Evolutionary conservation across 2,797 vertebrate genomes (phyloP).

Genomic region (Catharus ustulatus): DNA sequence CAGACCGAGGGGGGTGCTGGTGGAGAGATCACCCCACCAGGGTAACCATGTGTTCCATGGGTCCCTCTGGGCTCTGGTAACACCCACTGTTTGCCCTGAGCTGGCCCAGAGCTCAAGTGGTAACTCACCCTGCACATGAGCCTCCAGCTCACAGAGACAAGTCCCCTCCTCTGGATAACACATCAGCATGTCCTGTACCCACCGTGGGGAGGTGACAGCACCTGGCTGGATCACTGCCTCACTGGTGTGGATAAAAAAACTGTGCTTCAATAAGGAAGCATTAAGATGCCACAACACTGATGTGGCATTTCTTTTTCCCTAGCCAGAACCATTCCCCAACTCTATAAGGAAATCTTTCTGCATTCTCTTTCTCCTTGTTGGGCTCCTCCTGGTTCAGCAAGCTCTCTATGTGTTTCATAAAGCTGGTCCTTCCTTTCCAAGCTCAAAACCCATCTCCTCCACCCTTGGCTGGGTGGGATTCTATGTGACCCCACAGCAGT

Average conservation of each 20-base stretch:
- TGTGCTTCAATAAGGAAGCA: not conserved
- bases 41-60: not conserved
- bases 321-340: not conserved
- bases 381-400: not conserved
- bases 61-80: not conserved
- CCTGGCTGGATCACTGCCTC: not conserved
- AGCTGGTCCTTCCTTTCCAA: not conserved
- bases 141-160: not conserved
- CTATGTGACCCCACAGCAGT: accelerated
- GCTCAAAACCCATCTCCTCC: not conserved
- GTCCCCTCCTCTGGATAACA: not conserved
- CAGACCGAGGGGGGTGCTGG: not conserved
- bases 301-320: not conserved
- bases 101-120: not conserved
- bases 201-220: accelerated
- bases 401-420: not conserved
- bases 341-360: not conserved
- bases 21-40: accelerated
- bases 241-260: not conserved
- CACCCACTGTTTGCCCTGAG: not conserved
- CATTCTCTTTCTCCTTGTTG: not conserved
- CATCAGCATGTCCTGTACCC: not conserved
- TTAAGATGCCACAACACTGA: not conserved
- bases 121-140: not conserved
- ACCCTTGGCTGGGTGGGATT: not conserved